Conservation (phyloP, 2,113 vertebrate species). For the Canis aureus region DNA sequence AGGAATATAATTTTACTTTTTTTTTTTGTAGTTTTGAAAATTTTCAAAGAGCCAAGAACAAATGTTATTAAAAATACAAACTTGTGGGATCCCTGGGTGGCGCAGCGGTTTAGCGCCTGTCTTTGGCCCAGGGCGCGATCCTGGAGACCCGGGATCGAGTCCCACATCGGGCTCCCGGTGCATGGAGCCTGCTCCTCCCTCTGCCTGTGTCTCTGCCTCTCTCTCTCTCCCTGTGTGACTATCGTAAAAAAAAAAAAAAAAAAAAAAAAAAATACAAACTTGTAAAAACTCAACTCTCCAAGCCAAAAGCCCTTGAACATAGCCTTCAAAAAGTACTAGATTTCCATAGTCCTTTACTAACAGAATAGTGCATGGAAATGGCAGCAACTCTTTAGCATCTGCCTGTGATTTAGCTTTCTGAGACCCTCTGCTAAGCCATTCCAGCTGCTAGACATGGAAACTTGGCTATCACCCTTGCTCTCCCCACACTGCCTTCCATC, state of each 20-base stretch:
- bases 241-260: too few species aligned
- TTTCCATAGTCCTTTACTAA: not conserved
- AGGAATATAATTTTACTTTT: not conserved
- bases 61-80: constrained; percentile 36
- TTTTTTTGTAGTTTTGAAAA: not conserved
- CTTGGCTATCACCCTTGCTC: not conserved
- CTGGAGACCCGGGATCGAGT: too few species aligned
- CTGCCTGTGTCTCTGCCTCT: too few species aligned
- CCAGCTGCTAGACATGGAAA: not conserved
- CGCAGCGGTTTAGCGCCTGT: too few species aligned
- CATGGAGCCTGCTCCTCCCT: too few species aligned
- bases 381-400: not conserved
- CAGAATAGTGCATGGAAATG: not conserved
- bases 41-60: not conserved
- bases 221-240: too few species aligned
- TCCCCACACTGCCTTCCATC: not conserved
- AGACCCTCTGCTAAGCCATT: not conserved
- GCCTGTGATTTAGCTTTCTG: not conserved
- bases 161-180: too few species aligned
- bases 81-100: too few species aligned
- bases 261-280: constrained; percentile 44
- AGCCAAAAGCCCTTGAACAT: not conserved
- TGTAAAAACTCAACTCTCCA: not conserved
- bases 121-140: too few species aligned
- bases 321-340: not conserved